Evolutionary conservation across 2,888 invertebrate species (phyloP), one percentile per base, ranked within the genome.

Genomic region (Orthonevra nobilis): DNA sequence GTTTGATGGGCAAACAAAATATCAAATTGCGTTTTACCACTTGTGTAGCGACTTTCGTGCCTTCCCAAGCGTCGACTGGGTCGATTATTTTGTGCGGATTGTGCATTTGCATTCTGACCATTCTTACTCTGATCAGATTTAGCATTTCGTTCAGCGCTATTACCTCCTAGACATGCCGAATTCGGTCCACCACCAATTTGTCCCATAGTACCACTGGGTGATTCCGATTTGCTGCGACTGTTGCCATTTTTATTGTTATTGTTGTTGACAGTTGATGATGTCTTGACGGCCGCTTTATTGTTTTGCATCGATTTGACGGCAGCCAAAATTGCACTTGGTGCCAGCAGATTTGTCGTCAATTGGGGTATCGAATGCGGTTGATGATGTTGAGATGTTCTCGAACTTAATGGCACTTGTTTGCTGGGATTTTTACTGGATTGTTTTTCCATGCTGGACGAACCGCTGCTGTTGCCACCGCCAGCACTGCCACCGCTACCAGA

Each of bases 41-140:
- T 85, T 81, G 84, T 85, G 64, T 85, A 85, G 69, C 84, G 83
- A 81, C 84, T 84, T 77, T 85, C 84, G 70, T 84, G 84, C 63
- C 84, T 81, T 79, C 84, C 83, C 69, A 84, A 68, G 61, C 84
- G 82, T 79, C 84, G 82, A 82, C 81, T 83, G 69, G 81, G 81
- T 74, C 83, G 81, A 77, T 70, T 81, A 64, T 72, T 81, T 73
- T 81, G 81, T 82, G 81, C 79, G 69, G 73, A 66, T 50, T 75
- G 75, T 81, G 70, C 69, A 81, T 81, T 81, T 64, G 46, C 70
- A 81, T 75, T 82, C 36, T 81, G 75, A 74, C 58, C 68, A 79
- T 69, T 81, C 58, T 81, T 81, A 69, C 77, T 72, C 9, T 73
- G 79, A 68, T 79, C 79, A 68, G 66, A 56, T 68, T 79, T 79